These are phyloP conservation scores for Hipparchia semele DNA, from an alignment of 2,888 invertebrate species.

Conservation along the genomic window DNA sequence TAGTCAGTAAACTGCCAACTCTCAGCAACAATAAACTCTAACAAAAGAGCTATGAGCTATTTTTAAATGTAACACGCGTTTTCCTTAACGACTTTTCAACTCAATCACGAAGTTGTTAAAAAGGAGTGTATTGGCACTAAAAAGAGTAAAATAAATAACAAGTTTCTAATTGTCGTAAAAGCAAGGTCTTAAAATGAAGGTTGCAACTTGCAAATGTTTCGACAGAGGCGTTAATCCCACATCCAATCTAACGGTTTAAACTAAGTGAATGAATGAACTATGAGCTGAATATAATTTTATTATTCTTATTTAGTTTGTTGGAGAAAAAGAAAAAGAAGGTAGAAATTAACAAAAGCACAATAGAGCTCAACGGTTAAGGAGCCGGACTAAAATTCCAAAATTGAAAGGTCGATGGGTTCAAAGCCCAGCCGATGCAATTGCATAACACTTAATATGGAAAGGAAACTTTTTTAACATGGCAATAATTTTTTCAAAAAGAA, in stretches of 20 bases:
- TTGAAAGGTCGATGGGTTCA: too few species aligned
- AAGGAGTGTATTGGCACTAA: conserved; percentile 7
- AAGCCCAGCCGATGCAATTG: too few species aligned
- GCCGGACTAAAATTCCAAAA: too few species aligned
- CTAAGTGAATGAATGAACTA: too few species aligned
- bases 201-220: background rate
- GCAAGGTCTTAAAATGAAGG: conserved; percentile 17
- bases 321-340: too few species aligned
- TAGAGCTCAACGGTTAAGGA: too few species aligned
- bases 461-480: too few species aligned
- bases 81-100: conserved; percentile 12
- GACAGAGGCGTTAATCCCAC: background rate
- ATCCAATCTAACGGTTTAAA: background rate
- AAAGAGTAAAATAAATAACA: conserved; percentile 7
- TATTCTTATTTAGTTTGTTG: too few species aligned
- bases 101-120: conserved; percentile 16
- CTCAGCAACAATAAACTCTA: background rate
- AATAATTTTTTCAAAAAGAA: too few species aligned
- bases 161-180: conserved; percentile 15
- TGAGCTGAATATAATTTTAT: too few species aligned
- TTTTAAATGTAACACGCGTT: conserved; percentile 14
- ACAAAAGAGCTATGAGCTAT: background rate
- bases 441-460: too few species aligned
- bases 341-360: too few species aligned
- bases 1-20: background rate